These are phyloP conservation scores for Arnoldichthys spilopterus DNA, from an alignment of 2,797 vertebrate species.

Conservation along the genomic window DNA sequence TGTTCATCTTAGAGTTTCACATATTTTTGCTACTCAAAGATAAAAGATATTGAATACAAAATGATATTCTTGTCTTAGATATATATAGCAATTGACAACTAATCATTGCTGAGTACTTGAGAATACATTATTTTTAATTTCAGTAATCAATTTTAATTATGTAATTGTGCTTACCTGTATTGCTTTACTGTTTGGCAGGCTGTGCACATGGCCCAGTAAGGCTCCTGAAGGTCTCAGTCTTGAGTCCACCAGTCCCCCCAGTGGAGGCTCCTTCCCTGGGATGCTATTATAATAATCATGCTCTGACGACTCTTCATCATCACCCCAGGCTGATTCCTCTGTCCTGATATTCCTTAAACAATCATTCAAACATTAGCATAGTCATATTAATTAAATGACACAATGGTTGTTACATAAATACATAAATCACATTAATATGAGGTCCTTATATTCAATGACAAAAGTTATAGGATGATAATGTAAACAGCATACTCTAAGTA, in stretches of 20 bases:
- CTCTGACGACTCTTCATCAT: constrained; percentile 81
- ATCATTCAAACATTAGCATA: constrained; percentile 45
- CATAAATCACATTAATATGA: neutral
- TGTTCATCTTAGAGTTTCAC: too few species aligned
- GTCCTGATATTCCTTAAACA: constrained; percentile 73
- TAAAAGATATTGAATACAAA: too few species aligned
- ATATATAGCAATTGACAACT: neutral
- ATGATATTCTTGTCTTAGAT: too few species aligned
- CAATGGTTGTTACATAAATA: neutral
- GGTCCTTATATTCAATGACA: neutral
- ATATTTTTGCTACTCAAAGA: too few species aligned
- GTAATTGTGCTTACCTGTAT: constrained; percentile 76
- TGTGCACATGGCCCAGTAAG: constrained; percentile 73
- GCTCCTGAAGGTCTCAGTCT: constrained; percentile 73
- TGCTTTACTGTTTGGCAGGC: constrained; percentile 73
- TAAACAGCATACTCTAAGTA: neutral
- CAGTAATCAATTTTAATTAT: neutral
- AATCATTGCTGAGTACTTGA: neutral
- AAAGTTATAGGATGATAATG: neutral
- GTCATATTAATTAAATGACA: neutral
- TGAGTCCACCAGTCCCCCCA: constrained; percentile 91
- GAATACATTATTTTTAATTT: neutral
- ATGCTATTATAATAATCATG: constrained; percentile 97
- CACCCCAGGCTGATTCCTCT: constrained; percentile 87
- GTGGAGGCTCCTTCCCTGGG: constrained; percentile 94